phyloP scores from a whole-genome alignment of 1,140 invertebrate genomes.

The Apis dorsata region DNA sequence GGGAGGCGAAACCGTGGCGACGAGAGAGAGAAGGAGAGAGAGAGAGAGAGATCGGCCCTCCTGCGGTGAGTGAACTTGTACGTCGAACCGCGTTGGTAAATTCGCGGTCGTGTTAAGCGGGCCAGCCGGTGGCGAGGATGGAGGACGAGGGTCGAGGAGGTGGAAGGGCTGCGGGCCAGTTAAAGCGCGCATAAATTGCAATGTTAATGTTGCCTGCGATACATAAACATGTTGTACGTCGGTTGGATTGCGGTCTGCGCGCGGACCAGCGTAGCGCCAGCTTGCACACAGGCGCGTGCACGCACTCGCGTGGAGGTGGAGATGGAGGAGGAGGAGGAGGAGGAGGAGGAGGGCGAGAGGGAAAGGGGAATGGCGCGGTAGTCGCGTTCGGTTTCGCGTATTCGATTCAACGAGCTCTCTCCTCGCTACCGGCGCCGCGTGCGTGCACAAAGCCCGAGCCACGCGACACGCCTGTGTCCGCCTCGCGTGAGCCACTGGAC shows the following conservation, averaged over 20 bases:
- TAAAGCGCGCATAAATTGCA: conserved; percentile 76
- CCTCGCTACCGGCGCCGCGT: not conserved
- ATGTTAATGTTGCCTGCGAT: conserved; percentile 76
- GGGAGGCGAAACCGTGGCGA: conserved; percentile 8
- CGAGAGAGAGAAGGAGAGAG: not conserved
- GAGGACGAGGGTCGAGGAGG: conserved; percentile 14
- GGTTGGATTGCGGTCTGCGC: conserved; percentile 71
- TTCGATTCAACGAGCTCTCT: conserved; percentile 2
- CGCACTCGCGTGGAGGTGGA: not conserved
- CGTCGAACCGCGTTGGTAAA: conserved; percentile 66
- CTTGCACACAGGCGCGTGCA: conserved; percentile 13
- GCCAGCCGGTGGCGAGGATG: conserved; percentile 35
- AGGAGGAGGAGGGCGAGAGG: too few species aligned
- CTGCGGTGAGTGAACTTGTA: conserved; percentile 67
- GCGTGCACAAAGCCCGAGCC: conserved; percentile 2
- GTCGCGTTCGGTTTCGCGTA: conserved; percentile 39
- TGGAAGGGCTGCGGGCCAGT: conserved; percentile 60
- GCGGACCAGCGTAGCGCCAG: conserved; percentile 58
- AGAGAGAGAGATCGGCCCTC: conserved; percentile 33
- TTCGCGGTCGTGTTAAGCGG: conserved; percentile 72
- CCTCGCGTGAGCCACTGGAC: conserved; percentile 21
- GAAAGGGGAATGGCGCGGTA: not conserved
- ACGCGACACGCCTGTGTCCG: conserved; percentile 24
- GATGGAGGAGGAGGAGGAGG: too few species aligned
- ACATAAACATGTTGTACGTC: conserved; percentile 78